Base-by-base conservation (phyloP, 2,797 vertebrate species). In the Lateolabrax maculatus region DNA sequence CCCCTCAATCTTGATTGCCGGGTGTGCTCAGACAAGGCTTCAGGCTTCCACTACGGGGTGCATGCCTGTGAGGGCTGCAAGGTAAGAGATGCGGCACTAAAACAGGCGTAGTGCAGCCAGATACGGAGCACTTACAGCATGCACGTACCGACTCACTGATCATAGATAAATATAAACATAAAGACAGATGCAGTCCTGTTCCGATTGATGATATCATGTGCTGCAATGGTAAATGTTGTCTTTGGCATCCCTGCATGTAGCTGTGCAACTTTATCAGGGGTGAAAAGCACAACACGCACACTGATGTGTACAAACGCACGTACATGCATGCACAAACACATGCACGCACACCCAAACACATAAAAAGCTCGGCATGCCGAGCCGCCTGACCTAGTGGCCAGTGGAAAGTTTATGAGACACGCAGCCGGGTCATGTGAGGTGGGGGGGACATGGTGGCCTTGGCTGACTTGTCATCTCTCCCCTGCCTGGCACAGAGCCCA, bases 61-160 rank as follows among this genome's bases (percentile, higher is more conserved):
- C 98, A 99, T 10, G 98, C 98, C 9, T 99, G 98, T 48, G 98
- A 99, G 91, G 98, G 98, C 85, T 99, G 98, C 95, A 99, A 99
- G 97, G 98, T 99, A 94, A 87, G 85, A 64, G 13, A 36, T 5
- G 0, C 3, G 16, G 12, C 11, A 34, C 13, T 15, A 2, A 27
- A 60, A 19, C n/a, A 0, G 9, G 19, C 15, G 3, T 13, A 13
- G 19, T 15, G 12, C 48, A 34, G 51, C 27, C 25, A n/a, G n/a
- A 29, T 15, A 7, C 29, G 6, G 21, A 56, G 34, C 27, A 27
- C 21, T 6, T 21, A 3, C 2, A 51, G 13, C 13, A 36, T 25
- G 25, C 18, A 25, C 44, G 13, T 7, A 10, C 27, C 13, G 19
- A 44, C 56, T 18, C 34, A 48, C 6, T 31, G 5, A 16, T 15